Percentiles rank a stretch among this genome's conserved stretches.
These are phyloP conservation scores for Lordiphosa stackelbergi DNA, from an alignment of 1,140 invertebrate species.

Conservation along the genomic window DNA sequence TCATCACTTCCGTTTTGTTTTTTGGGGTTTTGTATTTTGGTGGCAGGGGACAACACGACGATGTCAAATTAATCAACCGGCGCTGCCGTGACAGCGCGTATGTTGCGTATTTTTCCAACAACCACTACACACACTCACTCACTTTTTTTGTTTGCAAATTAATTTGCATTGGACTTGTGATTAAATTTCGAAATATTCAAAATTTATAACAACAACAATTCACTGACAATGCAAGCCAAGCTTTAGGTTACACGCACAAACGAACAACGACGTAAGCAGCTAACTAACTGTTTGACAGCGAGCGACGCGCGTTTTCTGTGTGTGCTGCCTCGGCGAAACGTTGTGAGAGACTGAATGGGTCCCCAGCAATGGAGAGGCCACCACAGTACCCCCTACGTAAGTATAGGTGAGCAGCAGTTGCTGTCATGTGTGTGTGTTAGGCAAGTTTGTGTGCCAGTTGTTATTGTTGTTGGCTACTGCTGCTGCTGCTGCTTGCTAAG, in stretches of 20 bases:
- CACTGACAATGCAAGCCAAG: constrained; percentile 27
- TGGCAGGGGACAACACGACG: constrained; percentile 24
- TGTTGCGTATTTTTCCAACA: constrained; percentile 37
- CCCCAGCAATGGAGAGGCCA: constrained; percentile 2
- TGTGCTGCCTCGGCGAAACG: constrained; percentile 61
- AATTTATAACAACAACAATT: constrained; percentile 17
- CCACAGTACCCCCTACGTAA: constrained; percentile 12
- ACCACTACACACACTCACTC: constrained; percentile 25
- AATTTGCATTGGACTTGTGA: constrained; percentile 58
- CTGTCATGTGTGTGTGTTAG: constrained; percentile 7
- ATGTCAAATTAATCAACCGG: constrained; percentile 74
- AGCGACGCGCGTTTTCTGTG: constrained; percentile 21
- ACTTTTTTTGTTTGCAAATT: constrained; percentile 60
- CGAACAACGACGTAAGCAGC: constrained; percentile 24
- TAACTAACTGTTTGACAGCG: constrained; percentile 15
- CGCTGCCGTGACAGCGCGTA: constrained; percentile 41
- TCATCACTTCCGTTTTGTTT: constrained; percentile 18
- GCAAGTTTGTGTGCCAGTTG: constrained; percentile 24
- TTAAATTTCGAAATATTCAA: constrained; percentile 53
- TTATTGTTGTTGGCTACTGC: constrained; percentile 26
- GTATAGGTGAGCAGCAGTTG: constrained; percentile 1
- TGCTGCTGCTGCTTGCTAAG: constrained; percentile 20
- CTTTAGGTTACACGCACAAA: constrained; percentile 25
- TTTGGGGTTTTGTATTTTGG: constrained; percentile 8
- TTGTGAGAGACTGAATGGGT: constrained; percentile 48